Base-by-base conservation (phyloP, 2,113 vertebrate genomes). In the Mus pahari region DNA sequence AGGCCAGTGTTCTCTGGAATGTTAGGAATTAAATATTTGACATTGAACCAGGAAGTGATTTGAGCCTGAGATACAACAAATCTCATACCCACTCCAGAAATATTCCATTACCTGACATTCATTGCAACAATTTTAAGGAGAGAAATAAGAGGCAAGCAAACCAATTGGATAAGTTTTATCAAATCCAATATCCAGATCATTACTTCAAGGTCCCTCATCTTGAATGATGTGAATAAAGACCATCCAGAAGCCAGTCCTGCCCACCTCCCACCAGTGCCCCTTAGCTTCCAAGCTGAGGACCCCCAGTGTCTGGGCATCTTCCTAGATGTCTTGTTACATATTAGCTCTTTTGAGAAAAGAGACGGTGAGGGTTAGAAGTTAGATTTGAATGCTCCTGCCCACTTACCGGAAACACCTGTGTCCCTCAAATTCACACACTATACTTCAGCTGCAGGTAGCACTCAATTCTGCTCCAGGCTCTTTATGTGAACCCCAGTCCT, bases 401-500 rank as follows among this genome's bases (percentile, higher is more conserved):
- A 55, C 19, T 81, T n/a, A n/a, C 19, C 6, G 6, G 50, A 50
- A 19, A 48, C 36, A 28, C 13, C 55, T 20, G 12, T 14, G 39
- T 48, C 39, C 45, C 3, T 20, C 45, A 6, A n/a, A 60, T 64
- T 2, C 14, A 10, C 7, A 10, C 10, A 39, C 24, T 53, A 0
- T 3, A 62, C 13, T 33, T 81, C 78, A 83, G 55, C 22, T 7
- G 10, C 28, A 84, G 36, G 31, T n/a, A 28, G 3, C 20, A 3
- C 33, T 26, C 20, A n/a, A 2, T 1, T 39, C 9, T 39, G 12
- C n/a, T 83, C 53, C 77, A 58, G 50, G 33, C 48, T 53, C n/a
- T 48, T 58, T 10, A 12, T 2, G 0, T 39, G 24, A 64, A 39
- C 6, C 31, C 1, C 8, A 53, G 2, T 22, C 11, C 13, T 36